Base-by-base conservation (phyloP, 2,113 vertebrate species). In the Miniopterus natalensis region DNA sequence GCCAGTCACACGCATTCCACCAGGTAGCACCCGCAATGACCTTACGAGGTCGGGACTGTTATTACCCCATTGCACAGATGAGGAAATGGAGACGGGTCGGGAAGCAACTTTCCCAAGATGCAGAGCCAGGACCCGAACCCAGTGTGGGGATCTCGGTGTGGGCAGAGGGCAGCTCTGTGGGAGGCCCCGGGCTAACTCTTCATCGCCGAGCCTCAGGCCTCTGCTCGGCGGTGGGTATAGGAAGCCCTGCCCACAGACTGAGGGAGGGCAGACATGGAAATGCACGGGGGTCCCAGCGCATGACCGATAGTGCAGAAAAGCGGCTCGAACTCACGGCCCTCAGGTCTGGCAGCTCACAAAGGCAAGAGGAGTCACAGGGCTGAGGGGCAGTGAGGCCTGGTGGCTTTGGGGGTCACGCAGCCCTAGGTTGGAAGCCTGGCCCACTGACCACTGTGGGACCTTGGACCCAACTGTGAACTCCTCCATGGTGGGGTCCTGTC, bases 1-100 rank as follows among this genome's bases (percentile, higher is more conserved):
- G n/a, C 12, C 53, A 5, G 15, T 79, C 77, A 11, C 1, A 8
- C 1, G 47, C 40, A 2, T 29, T 5, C 3, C 0, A 1, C 57
- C 10, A 31, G 5, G 4, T 9, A 13, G 73, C 8, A 8, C 47
- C 61, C 29, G 51, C 17, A 42, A 1, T n/a, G 8, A 8, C 17
- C 40, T 51, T 47, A 29, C 1, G 40, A 45, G 27, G 42, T 0
- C 9, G 13, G 23, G 27, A 7, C 53, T 27, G 1, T 45, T 36
- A 4, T 18, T 9, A 66, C 20, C 17, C 47, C 81, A 14, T 4
- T 57, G 88, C 68, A 77, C 20, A 61, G 70, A 36, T 0, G 21
- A 65, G 61, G 23, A 84, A 59, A 65, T 10, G 42, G n/a, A 70
- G 61, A 40, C 4, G 4, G 4, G 59, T 20, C 45, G 49, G 6